Base-by-base conservation (phyloP, 2,797 vertebrate genomes). In the Tinamus major region DNA sequence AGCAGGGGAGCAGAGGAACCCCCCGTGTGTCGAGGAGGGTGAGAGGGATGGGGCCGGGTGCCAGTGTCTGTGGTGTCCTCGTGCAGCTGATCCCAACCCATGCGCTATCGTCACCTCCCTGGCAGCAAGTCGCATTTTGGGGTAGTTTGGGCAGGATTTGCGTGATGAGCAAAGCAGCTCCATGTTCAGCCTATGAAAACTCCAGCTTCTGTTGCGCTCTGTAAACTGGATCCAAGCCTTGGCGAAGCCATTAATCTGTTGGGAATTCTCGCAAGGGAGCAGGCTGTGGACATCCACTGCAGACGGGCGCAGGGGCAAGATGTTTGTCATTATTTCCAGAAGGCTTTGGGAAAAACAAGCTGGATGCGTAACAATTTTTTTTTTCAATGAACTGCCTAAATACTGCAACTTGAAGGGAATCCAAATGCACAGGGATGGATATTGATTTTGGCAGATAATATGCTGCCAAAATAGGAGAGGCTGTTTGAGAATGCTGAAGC, bases 131-230 rank as follows among this genome's bases (percentile, higher is more conserved):
- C 55, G 8, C 90, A 51, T 89, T 94, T 93, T 90, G 89, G 49
- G 89, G 86, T 86, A 90, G 81, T 65, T 90, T 58, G 63, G 31
- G 88, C 69, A 92, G 33, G 76, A 95, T 94, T 90, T 78, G 81
- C 10, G 87, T 69, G 95, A 89, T 89, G 55, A 92, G 86, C 84
- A 90, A 94, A 89, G 72, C 95, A 96, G 62, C 92, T 91, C 61
- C 55, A 63, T 48, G 4, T 65, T 85, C 87, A 75, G n/a, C 35
- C 90, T 75, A 68, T 83, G 84, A 90, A 90, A 94, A 93, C 29
- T 44, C 59, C 81, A 71, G 49, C 81, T 87, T 68, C 48, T 63
- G 80, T 77, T 92, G 69, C 44, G 39, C 89, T 90, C 94, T 89
- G 2, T 72, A 64, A 15, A 1, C 29, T 20, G 91, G 39, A 85